phyloP scores from a whole-genome alignment of 2,888 invertebrate genomes.

The Andrena dorsata region DNA sequence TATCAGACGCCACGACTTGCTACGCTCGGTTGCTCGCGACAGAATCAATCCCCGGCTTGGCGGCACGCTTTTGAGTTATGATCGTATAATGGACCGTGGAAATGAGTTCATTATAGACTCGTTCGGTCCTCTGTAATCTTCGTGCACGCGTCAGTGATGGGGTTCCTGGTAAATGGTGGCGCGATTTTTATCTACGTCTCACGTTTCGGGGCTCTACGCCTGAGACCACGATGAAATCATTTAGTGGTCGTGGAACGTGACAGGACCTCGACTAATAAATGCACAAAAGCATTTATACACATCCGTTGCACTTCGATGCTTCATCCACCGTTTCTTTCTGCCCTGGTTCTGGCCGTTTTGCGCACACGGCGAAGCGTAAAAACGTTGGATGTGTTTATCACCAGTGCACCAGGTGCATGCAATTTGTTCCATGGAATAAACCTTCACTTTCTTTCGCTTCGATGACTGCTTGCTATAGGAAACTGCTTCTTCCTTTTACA shows the following conservation, averaged over 20 bases:
- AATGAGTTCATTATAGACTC: slow-evolving; percentile 17
- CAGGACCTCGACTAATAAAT: no score
- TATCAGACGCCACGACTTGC: slow-evolving; percentile 66
- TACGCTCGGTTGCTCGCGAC: slow-evolving; percentile 48
- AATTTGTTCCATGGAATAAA: not conserved
- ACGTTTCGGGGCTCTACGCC: not conserved
- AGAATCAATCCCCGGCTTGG: slow-evolving; percentile 53
- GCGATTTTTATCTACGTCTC: not conserved
- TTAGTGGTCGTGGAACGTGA: no score
- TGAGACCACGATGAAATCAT: no score
- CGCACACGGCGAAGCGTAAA: no score
- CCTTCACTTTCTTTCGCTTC: no score
- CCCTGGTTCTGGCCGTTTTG: no score
- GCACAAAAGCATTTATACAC: no score
- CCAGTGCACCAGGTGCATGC: not conserved
- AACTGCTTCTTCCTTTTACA: no score
- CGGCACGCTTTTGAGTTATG: slow-evolving; percentile 27
- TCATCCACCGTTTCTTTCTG: no score
- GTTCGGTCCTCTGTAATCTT: slow-evolving; percentile 6
- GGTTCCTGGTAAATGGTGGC: not conserved
- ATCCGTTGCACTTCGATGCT: no score
- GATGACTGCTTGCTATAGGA: no score
- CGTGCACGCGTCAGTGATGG: not conserved
- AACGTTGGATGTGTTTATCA: slow-evolving; percentile 23
- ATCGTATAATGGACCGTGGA: slow-evolving; percentile 42